These are phyloP conservation scores for Hiodon alosoides DNA, from an alignment of 2,113 vertebrate genomes.

Conservation along the genomic window DNA sequence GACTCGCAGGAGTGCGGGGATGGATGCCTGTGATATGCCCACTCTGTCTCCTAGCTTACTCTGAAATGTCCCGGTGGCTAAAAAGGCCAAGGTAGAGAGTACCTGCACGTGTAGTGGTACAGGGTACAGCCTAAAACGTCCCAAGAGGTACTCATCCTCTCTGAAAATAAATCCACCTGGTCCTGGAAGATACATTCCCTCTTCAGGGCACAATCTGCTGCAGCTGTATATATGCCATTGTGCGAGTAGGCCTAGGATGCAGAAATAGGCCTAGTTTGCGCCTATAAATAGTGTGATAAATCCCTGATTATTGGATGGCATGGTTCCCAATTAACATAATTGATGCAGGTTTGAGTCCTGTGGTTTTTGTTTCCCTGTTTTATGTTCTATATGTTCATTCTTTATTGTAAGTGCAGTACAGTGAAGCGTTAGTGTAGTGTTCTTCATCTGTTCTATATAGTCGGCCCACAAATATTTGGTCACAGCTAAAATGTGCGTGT, in stretches of 20 bases:
- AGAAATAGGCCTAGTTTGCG: slow-evolving; percentile 2
- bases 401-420: no score
- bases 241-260: neutral
- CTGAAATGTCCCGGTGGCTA: slow-evolving; percentile 16
- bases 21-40: neutral
- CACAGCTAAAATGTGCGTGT: no score
- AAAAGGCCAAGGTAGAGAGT: slow-evolving; percentile 11
- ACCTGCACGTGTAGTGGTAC: slow-evolving; percentile 21
- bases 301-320: neutral
- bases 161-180: neutral
- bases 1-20: slow-evolving; percentile 6
- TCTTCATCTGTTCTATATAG: neutral
- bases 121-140: slow-evolving; percentile 15
- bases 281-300: neutral
- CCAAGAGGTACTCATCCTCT: slow-evolving; percentile 11
- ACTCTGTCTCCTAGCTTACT: slow-evolving; percentile 7
- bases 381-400: no score
- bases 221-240: slow-evolving; percentile 20
- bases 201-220: neutral
- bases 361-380: no score
- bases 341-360: no score
- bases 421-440: neutral
- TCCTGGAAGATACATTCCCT: no score
- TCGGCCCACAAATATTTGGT: no score
- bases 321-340: neutral